A percentile compares a stretch with the other conserved stretches of the same genome.
Evolutionary conservation across 2,797 vertebrate species (phyloP).

Genomic region (Pipistrellus kuhlii): DNA sequence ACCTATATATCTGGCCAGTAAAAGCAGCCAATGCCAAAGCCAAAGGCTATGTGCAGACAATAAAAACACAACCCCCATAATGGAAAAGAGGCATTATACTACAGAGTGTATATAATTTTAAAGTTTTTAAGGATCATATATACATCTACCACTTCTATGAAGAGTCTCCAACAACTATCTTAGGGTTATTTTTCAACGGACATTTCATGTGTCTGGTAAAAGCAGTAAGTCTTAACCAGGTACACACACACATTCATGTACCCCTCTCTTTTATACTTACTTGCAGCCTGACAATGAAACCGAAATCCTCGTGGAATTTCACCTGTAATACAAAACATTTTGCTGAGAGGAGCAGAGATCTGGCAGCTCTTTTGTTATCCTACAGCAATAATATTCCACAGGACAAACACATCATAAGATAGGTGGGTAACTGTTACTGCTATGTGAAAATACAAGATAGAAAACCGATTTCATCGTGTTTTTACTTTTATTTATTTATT

Average conservation of each 20-base stretch:
- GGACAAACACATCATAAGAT: background rate
- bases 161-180: background rate
- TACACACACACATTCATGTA: background rate
- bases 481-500: no score
- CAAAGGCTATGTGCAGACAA: background rate
- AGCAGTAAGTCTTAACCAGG: background rate
- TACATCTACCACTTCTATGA: background rate
- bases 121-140: background rate
- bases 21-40: background rate
- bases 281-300: constrained; percentile 89
- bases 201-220: background rate
- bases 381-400: background rate
- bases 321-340: constrained; percentile 82
- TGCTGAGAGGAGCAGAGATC: constrained; percentile 20
- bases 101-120: background rate
- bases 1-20: background rate
- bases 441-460: background rate
- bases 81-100: background rate
- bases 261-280: constrained; percentile 81
- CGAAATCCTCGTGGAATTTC: constrained; percentile 88
- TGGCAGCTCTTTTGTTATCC: background rate
- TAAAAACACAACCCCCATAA: background rate
- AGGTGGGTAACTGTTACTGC: background rate
- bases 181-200: background rate
- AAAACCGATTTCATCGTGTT: background rate